Evolutionary conservation across 30 jellyfish, hydroid and myxozoan genomes (phyloP).

Genomic region (Nemopilema nomurai): DNA sequence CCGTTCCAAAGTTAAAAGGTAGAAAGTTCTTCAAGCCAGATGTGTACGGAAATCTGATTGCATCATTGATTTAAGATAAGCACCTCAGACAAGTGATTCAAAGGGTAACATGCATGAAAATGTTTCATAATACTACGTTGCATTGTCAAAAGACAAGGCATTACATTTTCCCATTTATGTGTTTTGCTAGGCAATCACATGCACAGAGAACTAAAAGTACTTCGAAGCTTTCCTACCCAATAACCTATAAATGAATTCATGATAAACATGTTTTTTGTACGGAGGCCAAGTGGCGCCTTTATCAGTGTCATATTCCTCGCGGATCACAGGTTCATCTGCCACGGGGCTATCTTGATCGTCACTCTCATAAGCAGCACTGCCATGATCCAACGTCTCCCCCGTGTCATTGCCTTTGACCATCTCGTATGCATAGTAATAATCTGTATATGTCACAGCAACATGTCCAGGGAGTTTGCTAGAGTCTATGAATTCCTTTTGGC

Average conservation of each 20-base stretch:
- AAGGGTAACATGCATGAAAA: no score
- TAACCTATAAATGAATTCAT: not conserved
- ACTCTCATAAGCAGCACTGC: no score
- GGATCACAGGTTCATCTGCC: not conserved
- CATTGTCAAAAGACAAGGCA: no score
- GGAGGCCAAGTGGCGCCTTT: not conserved
- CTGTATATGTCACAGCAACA: conserved; percentile 47
- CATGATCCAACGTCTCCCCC: not conserved
- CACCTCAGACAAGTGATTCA: no score
- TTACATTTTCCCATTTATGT: no score
- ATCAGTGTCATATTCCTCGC: not conserved
- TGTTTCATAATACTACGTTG: no score
- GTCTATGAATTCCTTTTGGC: conserved; percentile 35
- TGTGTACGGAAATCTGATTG: no score
- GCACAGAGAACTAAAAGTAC: not conserved
- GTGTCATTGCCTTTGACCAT: not conserved
- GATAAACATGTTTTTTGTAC: not conserved
- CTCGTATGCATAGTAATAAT: conserved; percentile 12
- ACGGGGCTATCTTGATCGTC: no score
- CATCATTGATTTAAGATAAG: no score
- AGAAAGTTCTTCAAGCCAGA: no score
- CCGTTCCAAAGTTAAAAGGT: no score
- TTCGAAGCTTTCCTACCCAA: not conserved
- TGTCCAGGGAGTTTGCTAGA: conserved; percentile 40
- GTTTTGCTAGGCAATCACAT: not conserved